phyloP scores from a whole-genome alignment of 92 coral and sea anemone species.

The Zoanthus gigantus region DNA sequence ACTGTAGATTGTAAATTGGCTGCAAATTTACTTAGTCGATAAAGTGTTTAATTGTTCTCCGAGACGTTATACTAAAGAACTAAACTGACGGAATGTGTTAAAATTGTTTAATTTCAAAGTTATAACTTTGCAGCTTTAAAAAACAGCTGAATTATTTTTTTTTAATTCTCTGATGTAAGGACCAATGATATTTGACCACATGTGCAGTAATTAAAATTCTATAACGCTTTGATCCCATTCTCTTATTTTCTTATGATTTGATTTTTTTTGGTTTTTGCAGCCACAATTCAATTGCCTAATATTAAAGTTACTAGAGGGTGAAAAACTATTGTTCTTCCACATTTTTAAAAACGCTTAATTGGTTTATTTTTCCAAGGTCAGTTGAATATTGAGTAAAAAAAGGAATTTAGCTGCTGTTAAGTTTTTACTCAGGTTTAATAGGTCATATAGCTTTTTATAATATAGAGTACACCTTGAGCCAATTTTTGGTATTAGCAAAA shows the following conservation, averaged over 20 bases:
- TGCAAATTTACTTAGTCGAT: not conserved
- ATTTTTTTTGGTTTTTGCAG: not conserved
- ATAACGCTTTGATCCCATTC: not conserved
- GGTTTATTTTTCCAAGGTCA: too few species aligned
- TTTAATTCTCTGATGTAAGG: not conserved
- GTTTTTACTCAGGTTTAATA: too few species aligned
- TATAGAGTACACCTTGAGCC: not conserved
- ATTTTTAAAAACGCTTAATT: too few species aligned
- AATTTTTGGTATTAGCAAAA: too few species aligned
- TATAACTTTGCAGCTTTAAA: not conserved
- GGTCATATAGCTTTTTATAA: not conserved
- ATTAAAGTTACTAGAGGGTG: too few species aligned
- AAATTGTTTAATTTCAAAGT: not conserved
- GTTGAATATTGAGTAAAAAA: too few species aligned
- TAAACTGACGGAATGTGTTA: not conserved
- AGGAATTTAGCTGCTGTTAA: too few species aligned
- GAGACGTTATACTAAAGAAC: not conserved
- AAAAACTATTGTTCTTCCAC: too few species aligned
- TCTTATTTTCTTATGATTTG: not conserved
- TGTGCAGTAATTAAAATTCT: not conserved
- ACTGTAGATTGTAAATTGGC: not conserved
- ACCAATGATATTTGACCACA: slow-evolving; percentile 28
- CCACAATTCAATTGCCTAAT: too few species aligned
- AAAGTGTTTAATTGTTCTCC: not conserved
- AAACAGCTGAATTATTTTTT: not conserved